Percentiles rank a stretch among this genome's conserved stretches.
Conservation (phyloP, 2,113 vertebrate species). For the Callipepla squamata region DNA sequence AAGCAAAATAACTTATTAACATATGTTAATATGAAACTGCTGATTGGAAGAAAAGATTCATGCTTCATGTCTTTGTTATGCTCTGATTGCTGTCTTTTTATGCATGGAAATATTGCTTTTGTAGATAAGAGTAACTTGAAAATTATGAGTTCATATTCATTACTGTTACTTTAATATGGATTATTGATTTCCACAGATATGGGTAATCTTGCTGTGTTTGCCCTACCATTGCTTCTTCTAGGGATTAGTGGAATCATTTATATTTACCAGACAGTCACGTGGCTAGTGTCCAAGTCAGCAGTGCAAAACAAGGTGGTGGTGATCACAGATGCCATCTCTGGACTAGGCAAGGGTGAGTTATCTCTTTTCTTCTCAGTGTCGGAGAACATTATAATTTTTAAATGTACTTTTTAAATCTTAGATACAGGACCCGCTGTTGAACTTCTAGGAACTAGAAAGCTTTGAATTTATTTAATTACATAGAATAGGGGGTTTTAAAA, state of each 20-base stretch:
- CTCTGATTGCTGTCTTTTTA: background rate
- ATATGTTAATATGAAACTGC: background rate
- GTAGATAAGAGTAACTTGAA: background rate
- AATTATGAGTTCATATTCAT: background rate
- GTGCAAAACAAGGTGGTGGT: constrained; percentile 96
- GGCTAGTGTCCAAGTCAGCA: constrained; percentile 88
- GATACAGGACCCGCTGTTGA: background rate
- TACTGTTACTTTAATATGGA: background rate
- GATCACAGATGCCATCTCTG: constrained; percentile 92
- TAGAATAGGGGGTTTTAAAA: background rate
- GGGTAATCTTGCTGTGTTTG: constrained; percentile 80
- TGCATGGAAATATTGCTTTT: background rate
- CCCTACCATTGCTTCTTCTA: constrained; percentile 87
- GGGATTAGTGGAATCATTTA: constrained; percentile 89
- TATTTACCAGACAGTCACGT: constrained; percentile 88
- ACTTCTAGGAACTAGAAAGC: background rate
- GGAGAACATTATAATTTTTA: background rate
- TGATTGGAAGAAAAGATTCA: background rate
- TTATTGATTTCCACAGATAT: constrained; percentile 76
- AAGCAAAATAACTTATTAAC: background rate
- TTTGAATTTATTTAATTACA: background rate
- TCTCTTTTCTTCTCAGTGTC: background rate
- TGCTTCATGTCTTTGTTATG: background rate
- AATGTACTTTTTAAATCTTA: background rate
- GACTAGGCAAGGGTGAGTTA: constrained; percentile 89